phyloP scores from a whole-genome alignment of 2,888 invertebrate genomes.

The Julus scandinavius region DNA sequence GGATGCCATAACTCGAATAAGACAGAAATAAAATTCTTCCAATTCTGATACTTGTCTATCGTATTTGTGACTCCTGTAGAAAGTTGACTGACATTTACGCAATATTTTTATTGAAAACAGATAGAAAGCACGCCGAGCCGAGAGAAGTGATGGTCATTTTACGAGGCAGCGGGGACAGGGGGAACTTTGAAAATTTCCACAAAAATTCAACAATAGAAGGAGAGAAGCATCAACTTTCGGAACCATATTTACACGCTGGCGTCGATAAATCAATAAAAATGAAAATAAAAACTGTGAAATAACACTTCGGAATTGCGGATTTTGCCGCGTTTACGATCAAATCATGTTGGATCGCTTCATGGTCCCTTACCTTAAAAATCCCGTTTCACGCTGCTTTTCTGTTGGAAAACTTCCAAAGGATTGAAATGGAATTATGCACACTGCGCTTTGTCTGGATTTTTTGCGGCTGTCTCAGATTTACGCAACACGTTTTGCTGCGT shows the following conservation, averaged over 20 bases:
- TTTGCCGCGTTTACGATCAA: not conserved
- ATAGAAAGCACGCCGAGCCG: not conserved
- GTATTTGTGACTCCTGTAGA: not conserved
- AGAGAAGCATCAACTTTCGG: not conserved
- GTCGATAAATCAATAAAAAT: constrained; percentile 33
- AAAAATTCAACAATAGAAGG: constrained; percentile 7
- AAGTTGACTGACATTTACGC: constrained; percentile 1
- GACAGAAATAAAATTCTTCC: not conserved
- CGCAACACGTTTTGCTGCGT: too few species aligned
- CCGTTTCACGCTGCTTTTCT: not conserved
- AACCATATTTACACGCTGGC: constrained; percentile 14
- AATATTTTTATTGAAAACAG: constrained; percentile 5
- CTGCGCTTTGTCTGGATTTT: too few species aligned
- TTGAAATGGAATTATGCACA: too few species aligned
- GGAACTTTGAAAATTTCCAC: not conserved
- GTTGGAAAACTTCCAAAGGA: too few species aligned
- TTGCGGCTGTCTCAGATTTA: too few species aligned
- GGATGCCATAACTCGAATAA: not conserved
- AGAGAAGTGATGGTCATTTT: constrained; percentile 21
- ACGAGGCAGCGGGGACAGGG: constrained; percentile 22
- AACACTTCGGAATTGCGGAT: not conserved
- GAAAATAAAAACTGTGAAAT: constrained; percentile 14
- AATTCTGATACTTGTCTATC: not conserved
- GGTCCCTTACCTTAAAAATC: not conserved
- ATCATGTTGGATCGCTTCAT: not conserved